Evolutionary conservation across 1,140 invertebrate genomes (phyloP), one percentile per base, ranked within the genome.

Genomic region (Temnothorax longispinosus): DNA sequence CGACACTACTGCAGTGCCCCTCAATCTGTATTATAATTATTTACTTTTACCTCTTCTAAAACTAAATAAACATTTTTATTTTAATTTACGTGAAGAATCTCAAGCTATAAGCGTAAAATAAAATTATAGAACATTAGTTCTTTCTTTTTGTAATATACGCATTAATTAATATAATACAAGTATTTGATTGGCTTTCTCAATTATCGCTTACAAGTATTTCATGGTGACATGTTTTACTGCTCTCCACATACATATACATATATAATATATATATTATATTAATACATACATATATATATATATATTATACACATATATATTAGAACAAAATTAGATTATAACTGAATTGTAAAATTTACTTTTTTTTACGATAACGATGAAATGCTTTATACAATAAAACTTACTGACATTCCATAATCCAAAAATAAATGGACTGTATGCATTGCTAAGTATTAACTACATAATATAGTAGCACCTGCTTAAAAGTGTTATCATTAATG

Each of bases 251-350:
- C 10, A 13, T 47, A 47, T 47, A 11, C 10, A 47, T 35, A 18
- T 60, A 60, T 27, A 27, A 27, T 27, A 27, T 27, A 27, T 27
- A 27, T 1, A 27, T 27, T 27, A 27, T 27, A 27, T 27, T n/a
- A n/a, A 27, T 27, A 27, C 0, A 27, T 27, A 27, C 0, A 27
- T 27, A 27, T 27, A 27, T 27, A 27, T 27, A 27, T 27, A 27
- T 27, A 27, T 27, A 27, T 27, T 1, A 27, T 35, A 64, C 6
- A 41, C 6, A 6, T 41, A 41, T 41, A 41, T 84, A 74, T 71
- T 74, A 82, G 11, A 87, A 76, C 80, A 15, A 86, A 74, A 88
- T 69, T 88, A 65, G 54, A 60, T 44, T 87, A 84, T 62, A 21
- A 1, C 41, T 50, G 56, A 18, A 47, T 71, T 2, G n/a, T 56